Evolutionary conservation across 2,113 vertebrate genomes (phyloP).

Genomic region (Tiliqua scincoides): DNA sequence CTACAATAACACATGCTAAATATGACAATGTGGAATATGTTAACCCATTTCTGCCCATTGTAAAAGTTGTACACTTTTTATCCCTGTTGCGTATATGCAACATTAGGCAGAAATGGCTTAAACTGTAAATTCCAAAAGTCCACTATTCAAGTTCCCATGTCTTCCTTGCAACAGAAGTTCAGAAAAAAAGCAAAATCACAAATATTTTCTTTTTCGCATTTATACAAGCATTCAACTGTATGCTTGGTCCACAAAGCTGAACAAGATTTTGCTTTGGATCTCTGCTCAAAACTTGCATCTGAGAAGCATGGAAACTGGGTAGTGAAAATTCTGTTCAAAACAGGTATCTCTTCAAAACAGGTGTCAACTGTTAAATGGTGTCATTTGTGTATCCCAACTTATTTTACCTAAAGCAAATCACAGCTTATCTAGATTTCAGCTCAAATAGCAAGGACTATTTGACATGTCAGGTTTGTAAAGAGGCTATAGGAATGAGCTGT

Average conservation of each 20-base stretch:
- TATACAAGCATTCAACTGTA: background rate
- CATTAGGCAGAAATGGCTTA: too few species aligned
- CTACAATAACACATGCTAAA: background rate
- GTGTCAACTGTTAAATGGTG: background rate
- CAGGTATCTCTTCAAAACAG: too few species aligned
- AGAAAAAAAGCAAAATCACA: too few species aligned
- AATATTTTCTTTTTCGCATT: background rate
- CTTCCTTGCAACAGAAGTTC: background rate
- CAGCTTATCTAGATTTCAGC: background rate
- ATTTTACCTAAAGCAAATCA: background rate
- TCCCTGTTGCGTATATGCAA: too few species aligned
- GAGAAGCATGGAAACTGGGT: background rate
- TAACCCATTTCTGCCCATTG: too few species aligned
- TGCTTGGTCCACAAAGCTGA: background rate
- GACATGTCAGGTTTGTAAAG: accelerated
- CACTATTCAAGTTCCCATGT: background rate
- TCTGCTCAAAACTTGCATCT: background rate
- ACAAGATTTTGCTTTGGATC: background rate
- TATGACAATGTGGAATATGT: background rate
- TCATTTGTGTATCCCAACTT: background rate
- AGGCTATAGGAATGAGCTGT: accelerated
- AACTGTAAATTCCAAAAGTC: background rate
- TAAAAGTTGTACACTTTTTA: too few species aligned
- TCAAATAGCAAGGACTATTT: accelerated
- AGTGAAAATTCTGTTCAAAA: background rate